Evolutionary conservation across 2,797 vertebrate genomes (phyloP), one percentile per base, ranked within the genome.

Genomic region (Trachurus trachurus): DNA sequence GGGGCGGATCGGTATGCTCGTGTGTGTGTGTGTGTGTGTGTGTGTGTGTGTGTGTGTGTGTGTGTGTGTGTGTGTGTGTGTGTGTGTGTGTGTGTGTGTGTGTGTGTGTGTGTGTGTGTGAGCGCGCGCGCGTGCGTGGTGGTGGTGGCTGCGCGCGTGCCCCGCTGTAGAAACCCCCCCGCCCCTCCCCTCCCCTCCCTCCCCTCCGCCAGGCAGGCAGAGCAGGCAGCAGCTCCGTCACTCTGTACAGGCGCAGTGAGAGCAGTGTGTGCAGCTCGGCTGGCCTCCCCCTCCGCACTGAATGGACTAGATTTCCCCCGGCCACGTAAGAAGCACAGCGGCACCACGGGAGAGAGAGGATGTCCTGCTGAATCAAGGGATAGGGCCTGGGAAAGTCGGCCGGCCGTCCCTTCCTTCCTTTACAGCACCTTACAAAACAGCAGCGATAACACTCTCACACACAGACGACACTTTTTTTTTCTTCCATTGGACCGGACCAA

Each of bases 321-420:
- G 97, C 96, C 97, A 97, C 96, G 97, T 97, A 96, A 97, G 96
- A 96, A 96, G 97, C 96, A 94, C 94, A 91, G 89, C 94, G 91
- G 92, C 93, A 87, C 88, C 87, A 88, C 92, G 73, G 90, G 26
- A 26, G 92, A 94, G 92, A 91, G 95, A 96, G 94, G 96, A 95
- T 96, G 96, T 93, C 95, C 94, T 95, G 96, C 95, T 96, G 95
- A 96, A 94, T 86, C 92, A 63, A 95, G 96, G 96, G 95, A 95
- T 93, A 94, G 26, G 96, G 96, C 94, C 94, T 89, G 93, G 93
- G 92, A 94, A 91, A 94, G 87, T 93, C 93, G 91, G 94, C 93
- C 95, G 84, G 92, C 94, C 95, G 90, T 95, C 90, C 88, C 88
- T 91, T 89, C 80, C 80, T 88, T 87, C 61, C 81, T 86, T 84